Conservation (phyloP, 2,888 invertebrate species). For the Hypselothyrea guttata region DNA sequence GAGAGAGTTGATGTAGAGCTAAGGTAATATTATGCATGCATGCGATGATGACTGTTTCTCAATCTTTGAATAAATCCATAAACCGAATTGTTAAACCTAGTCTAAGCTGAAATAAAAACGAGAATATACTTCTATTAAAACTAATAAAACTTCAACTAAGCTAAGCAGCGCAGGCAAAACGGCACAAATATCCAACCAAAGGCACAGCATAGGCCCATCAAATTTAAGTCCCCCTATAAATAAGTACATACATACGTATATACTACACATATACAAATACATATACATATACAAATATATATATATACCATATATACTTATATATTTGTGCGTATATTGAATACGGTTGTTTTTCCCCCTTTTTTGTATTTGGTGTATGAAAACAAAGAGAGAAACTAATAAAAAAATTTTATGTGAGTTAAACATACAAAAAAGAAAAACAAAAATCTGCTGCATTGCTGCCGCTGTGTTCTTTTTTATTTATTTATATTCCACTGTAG, state of each 20-base stretch:
- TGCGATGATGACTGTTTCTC: constrained; percentile 12
- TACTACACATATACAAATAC: constrained; percentile 5
- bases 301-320: constrained; percentile 16
- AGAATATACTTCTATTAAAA: background rate
- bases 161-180: constrained; percentile 10
- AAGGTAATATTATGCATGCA: background rate
- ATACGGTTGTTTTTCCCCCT: constrained; percentile 46
- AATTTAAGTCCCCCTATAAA: constrained; percentile 30
- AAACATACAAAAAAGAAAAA: constrained; percentile 49
- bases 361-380: constrained; percentile 48
- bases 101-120: background rate
- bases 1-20: constrained; percentile 12
- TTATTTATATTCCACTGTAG: constrained; percentile 29
- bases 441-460: constrained; percentile 28
- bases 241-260: constrained; percentile 28
- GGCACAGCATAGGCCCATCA: constrained; percentile 18
- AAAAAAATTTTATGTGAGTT: constrained; percentile 70
- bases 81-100: background rate
- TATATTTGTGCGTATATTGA: constrained; percentile 46
- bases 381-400: constrained; percentile 64
- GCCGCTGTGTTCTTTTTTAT: constrained; percentile 3
- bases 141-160: constrained; percentile 5
- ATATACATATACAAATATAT: constrained; percentile 16
- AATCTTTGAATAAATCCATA: background rate
- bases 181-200: constrained; percentile 22